Conservation (phyloP, 2,888 invertebrate species). For the Rhorus exstirpatorius region DNA sequence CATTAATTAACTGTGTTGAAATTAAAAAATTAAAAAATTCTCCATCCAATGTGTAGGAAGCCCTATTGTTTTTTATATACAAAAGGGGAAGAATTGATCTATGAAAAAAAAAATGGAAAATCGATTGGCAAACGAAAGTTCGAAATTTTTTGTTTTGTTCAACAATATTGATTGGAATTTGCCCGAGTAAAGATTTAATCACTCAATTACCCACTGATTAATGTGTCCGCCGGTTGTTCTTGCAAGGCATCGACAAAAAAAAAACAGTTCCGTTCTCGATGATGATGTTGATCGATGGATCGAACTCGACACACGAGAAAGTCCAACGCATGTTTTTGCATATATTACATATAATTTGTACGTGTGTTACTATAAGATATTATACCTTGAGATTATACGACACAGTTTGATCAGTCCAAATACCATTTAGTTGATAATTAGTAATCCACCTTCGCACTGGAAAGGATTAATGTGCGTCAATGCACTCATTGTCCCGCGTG, state of each 20-base stretch:
- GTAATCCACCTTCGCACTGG: slow-evolving; percentile 71
- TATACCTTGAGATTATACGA: slow-evolving; percentile 55
- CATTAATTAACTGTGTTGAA: background rate
- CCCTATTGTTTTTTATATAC: too few species aligned
- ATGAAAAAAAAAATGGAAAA: too few species aligned
- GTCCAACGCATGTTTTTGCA: slow-evolving; percentile 62
- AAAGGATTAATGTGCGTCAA: slow-evolving; percentile 33
- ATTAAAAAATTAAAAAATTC: too few species aligned
- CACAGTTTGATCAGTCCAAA: slow-evolving; percentile 46
- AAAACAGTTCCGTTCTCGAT: background rate
- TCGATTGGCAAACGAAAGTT: too few species aligned
- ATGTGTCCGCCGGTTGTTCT: slow-evolving; percentile 45
- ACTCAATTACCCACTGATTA: slow-evolving; percentile 63
- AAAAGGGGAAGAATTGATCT: too few species aligned
- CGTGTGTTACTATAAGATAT: background rate
- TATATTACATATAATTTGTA: slow-evolving; percentile 33
- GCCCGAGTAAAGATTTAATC: slow-evolving; percentile 32
- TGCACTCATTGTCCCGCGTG: slow-evolving; percentile 8
- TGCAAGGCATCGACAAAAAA: slow-evolving; percentile 10
- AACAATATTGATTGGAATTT: slow-evolving; percentile 15
- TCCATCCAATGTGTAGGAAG: too few species aligned
- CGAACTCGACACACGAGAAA: slow-evolving; percentile 42
- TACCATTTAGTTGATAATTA: slow-evolving; percentile 70
- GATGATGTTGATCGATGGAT: slow-evolving; percentile 62
- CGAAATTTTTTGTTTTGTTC: too few species aligned